Evolutionary conservation across 2,113 vertebrate species (phyloP).

Genomic region (Panurus biarmicus): DNA sequence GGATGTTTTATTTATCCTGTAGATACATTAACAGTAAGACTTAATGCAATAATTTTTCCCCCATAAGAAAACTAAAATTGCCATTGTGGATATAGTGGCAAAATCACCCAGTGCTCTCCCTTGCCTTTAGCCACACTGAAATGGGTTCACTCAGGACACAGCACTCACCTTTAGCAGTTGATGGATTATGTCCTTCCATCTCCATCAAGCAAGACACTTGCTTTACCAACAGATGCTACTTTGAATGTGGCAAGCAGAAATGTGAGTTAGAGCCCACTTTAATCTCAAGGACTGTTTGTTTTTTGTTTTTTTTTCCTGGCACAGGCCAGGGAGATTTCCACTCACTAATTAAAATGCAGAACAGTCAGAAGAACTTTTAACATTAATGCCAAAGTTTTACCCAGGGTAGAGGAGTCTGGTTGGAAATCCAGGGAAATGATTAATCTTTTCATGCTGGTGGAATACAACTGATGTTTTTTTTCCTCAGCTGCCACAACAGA

Average conservation of each 20-base stretch:
- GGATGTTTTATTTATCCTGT: not conserved
- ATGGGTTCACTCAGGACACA: not conserved
- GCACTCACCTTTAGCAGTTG: not conserved
- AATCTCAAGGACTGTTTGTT: not conserved
- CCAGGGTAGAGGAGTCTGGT: not conserved
- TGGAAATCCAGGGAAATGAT: not conserved
- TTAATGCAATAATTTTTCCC: not conserved
- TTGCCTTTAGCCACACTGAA: not conserved
- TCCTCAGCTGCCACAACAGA: not conserved
- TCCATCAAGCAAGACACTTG: not conserved
- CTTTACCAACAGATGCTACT: not conserved
- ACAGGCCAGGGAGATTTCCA: not conserved
- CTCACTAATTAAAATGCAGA: slow-evolving; percentile 26
- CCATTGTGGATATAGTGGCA: not conserved
- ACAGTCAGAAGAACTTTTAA: slow-evolving; percentile 15
- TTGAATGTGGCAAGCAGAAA: not conserved
- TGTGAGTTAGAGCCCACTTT: not conserved
- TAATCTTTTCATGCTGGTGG: not conserved
- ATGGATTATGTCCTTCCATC: not conserved
- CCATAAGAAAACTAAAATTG: not conserved
- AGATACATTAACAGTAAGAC: not conserved
- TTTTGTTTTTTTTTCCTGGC: not conserved
- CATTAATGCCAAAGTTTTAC: not conserved
- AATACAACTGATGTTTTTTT: not conserved
- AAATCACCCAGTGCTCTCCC: not conserved